Base-by-base conservation (phyloP, 2,888 invertebrate species). In the Agrotis clavis region DNA sequence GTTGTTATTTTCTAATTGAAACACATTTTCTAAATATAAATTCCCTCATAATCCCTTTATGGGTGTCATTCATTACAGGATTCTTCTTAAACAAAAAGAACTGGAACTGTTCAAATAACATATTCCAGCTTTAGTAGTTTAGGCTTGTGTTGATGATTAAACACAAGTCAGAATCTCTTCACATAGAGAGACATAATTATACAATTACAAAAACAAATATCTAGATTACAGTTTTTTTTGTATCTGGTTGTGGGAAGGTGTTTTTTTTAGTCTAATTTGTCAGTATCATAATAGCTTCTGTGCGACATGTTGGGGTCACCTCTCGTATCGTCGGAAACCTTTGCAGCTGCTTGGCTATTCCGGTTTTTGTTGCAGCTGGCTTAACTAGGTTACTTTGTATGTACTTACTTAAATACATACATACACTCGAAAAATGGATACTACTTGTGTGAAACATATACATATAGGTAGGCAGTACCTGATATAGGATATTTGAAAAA, bases 321-420 rank as follows among this genome's bases (percentile, higher is more conserved):
- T 63, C 48, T 67, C 68, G 71, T 77, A 75, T 75, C n/a, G 66
- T 67, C 69, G 59, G 3, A 45, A 50, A 77, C 67, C 71, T 65
- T 75, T 67, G 71, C 89, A 90, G 89, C 86, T 91, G 90, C 81
- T 85, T 77, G 65, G 48, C 73, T 83, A 88, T 87, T 87, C 89
- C 87, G 83, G 90, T 91, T 90, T 74, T 35, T 86, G 68, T 83
- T 85, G 84, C 90, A 90, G 88, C 88, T 90, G 90, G 77, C 85
- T 75, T 56, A 88, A 84, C 85, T 88, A 88, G 87, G 86, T 83
- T 83, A 83, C 78, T 78, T 82, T 82, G 74, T 83, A 71, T 18
- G 21, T 64, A 72, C 67, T 62, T 77, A n/a, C n/a, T n/a, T n/a
- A n/a, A n/a, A n/a, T n/a, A n/a, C n/a, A n/a, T n/a, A n/a, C n/a